Percentiles rank a stretch among this genome's conserved stretches.
Evolutionary conservation across 2,113 vertebrate species (phyloP).

Genomic region (Lepus americanus): DNA sequence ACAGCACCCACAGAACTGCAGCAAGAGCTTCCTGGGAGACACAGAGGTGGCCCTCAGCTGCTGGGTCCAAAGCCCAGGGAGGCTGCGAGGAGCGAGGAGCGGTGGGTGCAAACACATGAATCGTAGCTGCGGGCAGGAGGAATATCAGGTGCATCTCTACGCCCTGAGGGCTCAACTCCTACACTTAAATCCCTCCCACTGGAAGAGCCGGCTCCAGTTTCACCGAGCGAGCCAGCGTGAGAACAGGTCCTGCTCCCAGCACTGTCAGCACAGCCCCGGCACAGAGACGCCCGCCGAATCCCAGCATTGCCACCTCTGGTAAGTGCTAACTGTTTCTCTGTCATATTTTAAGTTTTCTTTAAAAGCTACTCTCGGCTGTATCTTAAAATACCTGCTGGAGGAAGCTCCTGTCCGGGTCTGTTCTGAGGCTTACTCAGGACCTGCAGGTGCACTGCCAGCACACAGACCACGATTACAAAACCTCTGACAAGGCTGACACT

Average conservation of each 20-base stretch:
- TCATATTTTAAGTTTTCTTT: constrained; percentile 53
- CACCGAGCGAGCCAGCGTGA: constrained; percentile 89
- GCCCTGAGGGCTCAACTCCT: constrained; percentile 97
- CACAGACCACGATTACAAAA: constrained; percentile 54
- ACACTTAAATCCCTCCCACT: constrained; percentile 95
- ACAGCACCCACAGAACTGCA: not conserved
- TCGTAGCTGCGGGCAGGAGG: constrained; percentile 95
- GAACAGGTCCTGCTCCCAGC: constrained; percentile 88
- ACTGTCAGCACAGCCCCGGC: constrained; percentile 80
- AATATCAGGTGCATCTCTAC: constrained; percentile 97
- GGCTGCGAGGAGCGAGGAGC: not conserved
- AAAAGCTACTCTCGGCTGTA: not conserved
- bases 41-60: constrained; percentile 56
- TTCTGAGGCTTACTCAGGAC: constrained; percentile 44
- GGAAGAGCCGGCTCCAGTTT: constrained; percentile 92
- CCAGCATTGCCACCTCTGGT: constrained; percentile 79
- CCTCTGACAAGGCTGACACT: constrained; percentile 42
- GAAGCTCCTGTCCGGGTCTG: not conserved
- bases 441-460: constrained; percentile 85
- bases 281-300: constrained; percentile 3
- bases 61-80: not conserved
- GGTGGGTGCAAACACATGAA: constrained; percentile 90
- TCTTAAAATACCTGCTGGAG: not conserved
- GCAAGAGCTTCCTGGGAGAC: constrained; percentile 75
- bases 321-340: constrained; percentile 79